Evolutionary conservation across 2,113 vertebrate genomes (phyloP), one percentile per base, ranked within the genome.

Genomic region (Eublepharis macularius): DNA sequence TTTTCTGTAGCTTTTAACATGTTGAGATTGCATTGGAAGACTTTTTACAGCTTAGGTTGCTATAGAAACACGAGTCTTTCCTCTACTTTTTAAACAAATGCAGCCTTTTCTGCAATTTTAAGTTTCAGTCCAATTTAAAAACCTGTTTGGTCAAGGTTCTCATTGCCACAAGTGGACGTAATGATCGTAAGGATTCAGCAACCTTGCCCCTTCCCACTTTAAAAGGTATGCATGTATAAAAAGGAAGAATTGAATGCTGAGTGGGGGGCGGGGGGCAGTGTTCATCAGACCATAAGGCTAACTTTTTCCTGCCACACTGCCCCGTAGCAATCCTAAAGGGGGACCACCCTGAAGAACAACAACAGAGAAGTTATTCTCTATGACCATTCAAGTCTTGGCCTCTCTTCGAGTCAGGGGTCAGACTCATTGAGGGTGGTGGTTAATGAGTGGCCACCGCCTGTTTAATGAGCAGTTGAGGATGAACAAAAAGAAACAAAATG

Each of bases 21-120:
- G 81, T 87, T 90, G 73, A 73, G 63, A 69, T 80, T 88, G 81
- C 1, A 3, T 4, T 87, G 80, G 72, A 74, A 88, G 86, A 88
- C 65, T 92, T 21, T 77, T 78, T 29, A 4, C 80, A 90, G 80
- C 82, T 82, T 16, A 1, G 13, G 91, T 93, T 92, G 91, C 90
- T 93, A 92, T 93, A 92, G 92, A 90, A 93, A 94, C 91, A 73
- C 81, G 32, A 84, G 65, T 81, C 47, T 60, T 5, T 90, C 87
- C 87, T 81, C 83, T 89, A 39, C 77, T 86, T 90, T 91, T 85
- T 74, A 86, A n/a, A 65, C 84, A 29, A 69, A 69, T 76, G 39
- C 57, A 47, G 41, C 12, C 6, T 13, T 80, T 0, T 2, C 2
- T 21, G n/a, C 78, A 83, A 85, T 85, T 85, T 90, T 75, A 83